phyloP scores from a whole-genome alignment of 2,888 invertebrate species.

The Bembecia ichneumoniformis region DNA sequence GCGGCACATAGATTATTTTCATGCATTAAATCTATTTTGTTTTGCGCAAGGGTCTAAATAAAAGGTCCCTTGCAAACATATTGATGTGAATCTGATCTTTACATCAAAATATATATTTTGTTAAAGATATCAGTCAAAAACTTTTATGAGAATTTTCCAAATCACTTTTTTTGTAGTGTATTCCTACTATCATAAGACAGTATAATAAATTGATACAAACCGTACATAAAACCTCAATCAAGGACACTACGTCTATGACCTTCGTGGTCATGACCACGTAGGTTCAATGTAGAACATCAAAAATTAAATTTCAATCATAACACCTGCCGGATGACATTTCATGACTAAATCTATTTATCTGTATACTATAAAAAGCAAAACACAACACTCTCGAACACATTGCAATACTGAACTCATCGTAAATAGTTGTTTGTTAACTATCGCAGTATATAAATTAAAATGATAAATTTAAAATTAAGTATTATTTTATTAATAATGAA shows the following conservation, averaged over 20 bases:
- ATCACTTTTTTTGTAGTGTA: too few species aligned
- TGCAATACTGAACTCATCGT: background rate
- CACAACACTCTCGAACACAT: conserved; percentile 3
- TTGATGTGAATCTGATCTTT: too few species aligned
- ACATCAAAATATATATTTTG: too few species aligned
- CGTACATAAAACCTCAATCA: conserved; percentile 10
- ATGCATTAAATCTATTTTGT: too few species aligned
- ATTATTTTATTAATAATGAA: conserved; percentile 7
- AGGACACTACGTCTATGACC: conserved; percentile 30
- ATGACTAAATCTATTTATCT: conserved; percentile 31
- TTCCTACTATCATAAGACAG: too few species aligned
- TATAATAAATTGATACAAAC: too few species aligned
- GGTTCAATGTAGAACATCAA: conserved; percentile 33
- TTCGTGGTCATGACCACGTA: conserved; percentile 27
- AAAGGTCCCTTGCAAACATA: too few species aligned
- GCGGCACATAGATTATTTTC: too few species aligned
- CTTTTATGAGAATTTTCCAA: too few species aligned
- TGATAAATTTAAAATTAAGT: background rate
- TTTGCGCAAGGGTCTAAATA: too few species aligned
- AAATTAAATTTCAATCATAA: conserved; percentile 63
- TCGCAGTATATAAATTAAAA: too few species aligned
- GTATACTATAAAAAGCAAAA: conserved; percentile 31
- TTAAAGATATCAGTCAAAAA: too few species aligned
- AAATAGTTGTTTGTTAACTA: background rate
- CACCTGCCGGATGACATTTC: conserved; percentile 54